phyloP scores from a whole-genome alignment of 2,888 invertebrate genomes.

The Cheilosia soror region DNA sequence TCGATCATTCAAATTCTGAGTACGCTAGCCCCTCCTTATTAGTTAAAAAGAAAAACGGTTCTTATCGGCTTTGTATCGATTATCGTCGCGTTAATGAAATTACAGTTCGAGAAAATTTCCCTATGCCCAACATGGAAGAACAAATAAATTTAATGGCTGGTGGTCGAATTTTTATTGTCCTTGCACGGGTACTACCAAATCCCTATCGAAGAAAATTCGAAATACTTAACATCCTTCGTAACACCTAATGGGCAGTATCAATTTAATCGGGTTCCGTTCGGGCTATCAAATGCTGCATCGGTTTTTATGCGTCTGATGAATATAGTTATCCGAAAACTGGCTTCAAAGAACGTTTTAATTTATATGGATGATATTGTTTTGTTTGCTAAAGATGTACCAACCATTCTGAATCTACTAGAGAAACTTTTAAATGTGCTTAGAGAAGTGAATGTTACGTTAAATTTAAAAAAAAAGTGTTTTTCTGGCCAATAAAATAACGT shows the following conservation, averaged over 20 bases:
- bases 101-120: slow-evolving; percentile 27
- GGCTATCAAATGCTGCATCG: background rate
- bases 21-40: slow-evolving; percentile 8
- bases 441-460: background rate
- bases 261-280: slow-evolving; percentile 13
- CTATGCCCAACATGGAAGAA: slow-evolving; percentile 23
- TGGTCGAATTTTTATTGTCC: background rate
- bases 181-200: slow-evolving; percentile 12
- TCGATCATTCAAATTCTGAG: slow-evolving; percentile 25
- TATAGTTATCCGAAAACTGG: background rate
- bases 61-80: slow-evolving; percentile 9
- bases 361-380: no score
- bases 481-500: background rate
- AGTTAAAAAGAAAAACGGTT: slow-evolving; percentile 18
- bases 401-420: no score
- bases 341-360: background rate
- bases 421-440: no score
- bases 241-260: no score
- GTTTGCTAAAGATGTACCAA: no score
- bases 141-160: slow-evolving; percentile 5
- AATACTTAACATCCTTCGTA: slow-evolving; percentile 6
- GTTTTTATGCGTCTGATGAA: background rate
- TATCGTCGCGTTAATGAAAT: slow-evolving; percentile 16
- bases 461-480: background rate
- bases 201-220: background rate